Percentiles rank a stretch among this genome's conserved stretches.
Evolutionary conservation across 2,113 vertebrate species (phyloP).

Genomic region (Arvicanthis niloticus): DNA sequence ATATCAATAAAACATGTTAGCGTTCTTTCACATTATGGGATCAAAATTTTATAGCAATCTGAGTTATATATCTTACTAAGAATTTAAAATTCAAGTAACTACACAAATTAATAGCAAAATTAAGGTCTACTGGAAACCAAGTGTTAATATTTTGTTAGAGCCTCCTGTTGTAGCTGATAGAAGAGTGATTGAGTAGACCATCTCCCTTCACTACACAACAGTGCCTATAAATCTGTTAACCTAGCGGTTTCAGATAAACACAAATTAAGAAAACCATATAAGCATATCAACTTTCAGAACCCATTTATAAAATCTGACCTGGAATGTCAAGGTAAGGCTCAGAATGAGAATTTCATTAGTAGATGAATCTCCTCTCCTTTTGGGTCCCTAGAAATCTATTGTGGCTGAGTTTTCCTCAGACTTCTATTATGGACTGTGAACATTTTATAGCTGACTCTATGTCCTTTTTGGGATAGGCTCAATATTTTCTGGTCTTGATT

Average conservation of each 20-base stretch:
- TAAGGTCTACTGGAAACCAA: background rate
- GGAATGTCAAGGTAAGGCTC: background rate
- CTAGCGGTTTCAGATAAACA: background rate
- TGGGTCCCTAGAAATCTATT: background rate
- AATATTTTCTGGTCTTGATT: background rate
- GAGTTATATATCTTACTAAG: background rate
- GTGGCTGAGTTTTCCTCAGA: background rate
- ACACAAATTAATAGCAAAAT: background rate
- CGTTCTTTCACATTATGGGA: background rate
- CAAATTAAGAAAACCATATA: background rate
- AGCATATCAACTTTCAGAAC: background rate
- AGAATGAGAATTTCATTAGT: background rate
- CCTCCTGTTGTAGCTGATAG: background rate
- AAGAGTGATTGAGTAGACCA: too few relatives aligned
- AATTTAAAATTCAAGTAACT: constrained; percentile 2
- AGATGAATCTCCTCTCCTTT: background rate
- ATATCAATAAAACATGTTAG: background rate
- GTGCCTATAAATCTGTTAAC: background rate
- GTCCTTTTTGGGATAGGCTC: background rate
- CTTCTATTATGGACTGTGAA: background rate
- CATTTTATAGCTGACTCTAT: background rate
- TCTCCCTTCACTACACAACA: background rate
- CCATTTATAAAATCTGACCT: background rate
- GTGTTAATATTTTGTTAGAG: background rate
- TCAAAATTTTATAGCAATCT: background rate